A percentile compares a stretch with the other conserved stretches of the same genome.
Conservation (phyloP, 2,888 invertebrate species). For the Muscina levida region DNA sequence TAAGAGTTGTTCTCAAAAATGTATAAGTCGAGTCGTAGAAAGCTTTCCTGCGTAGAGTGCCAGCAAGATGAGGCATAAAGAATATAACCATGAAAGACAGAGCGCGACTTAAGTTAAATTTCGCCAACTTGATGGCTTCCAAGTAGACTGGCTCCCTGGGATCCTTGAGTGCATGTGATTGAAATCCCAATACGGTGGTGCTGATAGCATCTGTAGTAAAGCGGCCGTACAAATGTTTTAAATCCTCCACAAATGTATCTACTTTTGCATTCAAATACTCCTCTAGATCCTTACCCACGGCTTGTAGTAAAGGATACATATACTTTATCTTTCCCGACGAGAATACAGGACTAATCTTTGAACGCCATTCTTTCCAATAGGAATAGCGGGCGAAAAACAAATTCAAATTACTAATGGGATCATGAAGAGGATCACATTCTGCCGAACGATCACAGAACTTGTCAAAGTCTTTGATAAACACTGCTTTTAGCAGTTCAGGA, state of each 20-base stretch:
- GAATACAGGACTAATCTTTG: conserved; percentile 71
- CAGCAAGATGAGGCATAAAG: conserved; percentile 14
- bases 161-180: conserved; percentile 71
- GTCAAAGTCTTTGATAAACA: conserved; percentile 77
- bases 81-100: conserved; percentile 20
- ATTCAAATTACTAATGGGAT: conserved; percentile 71
- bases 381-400: conserved; percentile 73
- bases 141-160: background rate
- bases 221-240: conserved; percentile 72
- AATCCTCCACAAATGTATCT: conserved; percentile 51
- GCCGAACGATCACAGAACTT: conserved; percentile 73
- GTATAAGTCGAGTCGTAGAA: background rate
- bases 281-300: conserved; percentile 69
- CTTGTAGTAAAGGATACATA: conserved; percentile 75
- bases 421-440: conserved; percentile 68
- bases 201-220: conserved; percentile 76
- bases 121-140: background rate
- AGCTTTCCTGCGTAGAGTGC: background rate
- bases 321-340: conserved; percentile 71
- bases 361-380: conserved; percentile 72
- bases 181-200: conserved; percentile 71
- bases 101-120: conserved; percentile 29
- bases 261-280: conserved; percentile 57
- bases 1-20: conserved; percentile 23
- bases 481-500: conserved; percentile 77